Conservation (phyloP, 2,113 vertebrate species). For the Muntiacus muntjak region DNA sequence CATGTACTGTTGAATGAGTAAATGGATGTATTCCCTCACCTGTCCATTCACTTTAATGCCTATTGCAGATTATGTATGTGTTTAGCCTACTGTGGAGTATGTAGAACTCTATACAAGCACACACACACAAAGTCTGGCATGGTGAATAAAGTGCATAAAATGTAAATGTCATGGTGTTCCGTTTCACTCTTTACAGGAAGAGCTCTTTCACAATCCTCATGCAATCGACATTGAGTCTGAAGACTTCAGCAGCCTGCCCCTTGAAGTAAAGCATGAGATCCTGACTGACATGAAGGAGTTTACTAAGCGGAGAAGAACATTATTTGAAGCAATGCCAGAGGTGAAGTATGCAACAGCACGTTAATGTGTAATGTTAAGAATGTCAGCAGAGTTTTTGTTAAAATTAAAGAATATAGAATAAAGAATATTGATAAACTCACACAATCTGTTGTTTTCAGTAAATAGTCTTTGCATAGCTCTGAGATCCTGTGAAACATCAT, state of each 20-base stretch:
- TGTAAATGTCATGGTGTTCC: neutral
- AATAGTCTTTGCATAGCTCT: neutral
- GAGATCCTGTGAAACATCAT: neutral
- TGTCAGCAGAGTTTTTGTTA: neutral
- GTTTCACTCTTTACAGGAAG: conserved; percentile 79
- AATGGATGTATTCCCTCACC: neutral
- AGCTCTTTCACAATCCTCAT: conserved; percentile 84
- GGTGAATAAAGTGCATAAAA: neutral
- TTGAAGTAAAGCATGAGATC: conserved; percentile 95
- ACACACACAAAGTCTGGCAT: neutral
- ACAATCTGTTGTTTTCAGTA: neutral
- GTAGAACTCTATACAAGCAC: neutral
- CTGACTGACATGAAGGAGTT: conserved; percentile 96
- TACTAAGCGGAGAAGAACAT: conserved; percentile 91
- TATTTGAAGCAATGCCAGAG: conserved; percentile 94
- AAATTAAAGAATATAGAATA: neutral
- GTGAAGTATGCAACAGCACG: conserved; percentile 72
- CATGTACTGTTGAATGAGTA: neutral
- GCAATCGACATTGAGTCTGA: conserved; percentile 95
- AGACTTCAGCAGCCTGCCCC: conserved; percentile 89
- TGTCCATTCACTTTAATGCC: neutral
- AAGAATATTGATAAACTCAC: neutral
- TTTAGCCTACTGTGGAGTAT: neutral
- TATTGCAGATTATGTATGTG: neutral
- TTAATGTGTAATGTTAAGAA: neutral